These are phyloP conservation scores for Zygogramma bicolorata DNA, from an alignment of 2,888 invertebrate genomes.

Conservation along the genomic window DNA sequence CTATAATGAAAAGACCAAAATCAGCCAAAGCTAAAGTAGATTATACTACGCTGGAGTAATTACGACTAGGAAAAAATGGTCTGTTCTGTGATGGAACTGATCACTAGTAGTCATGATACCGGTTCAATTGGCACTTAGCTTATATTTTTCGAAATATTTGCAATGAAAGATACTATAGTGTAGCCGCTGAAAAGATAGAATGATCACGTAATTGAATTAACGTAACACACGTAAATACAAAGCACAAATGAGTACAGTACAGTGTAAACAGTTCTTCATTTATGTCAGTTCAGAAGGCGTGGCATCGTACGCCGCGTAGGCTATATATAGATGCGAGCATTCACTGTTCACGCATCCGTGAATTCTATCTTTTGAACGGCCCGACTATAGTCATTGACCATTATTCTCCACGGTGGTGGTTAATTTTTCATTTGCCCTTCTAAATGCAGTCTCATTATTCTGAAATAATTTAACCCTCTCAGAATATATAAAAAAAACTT, in stretches of 20 bases:
- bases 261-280: no score
- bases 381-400: neutral
- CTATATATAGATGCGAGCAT: no score
- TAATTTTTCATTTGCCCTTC: neutral
- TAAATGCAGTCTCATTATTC: neutral
- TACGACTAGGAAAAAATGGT: neutral
- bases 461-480: neutral
- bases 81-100: neutral
- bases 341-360: no score
- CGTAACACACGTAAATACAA: no score
- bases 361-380: no score
- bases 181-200: no score
- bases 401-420: neutral
- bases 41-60: conserved; percentile 4
- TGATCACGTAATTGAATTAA: no score
- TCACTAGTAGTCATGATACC: neutral
- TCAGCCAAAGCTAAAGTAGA: neutral
- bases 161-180: neutral
- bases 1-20: neutral
- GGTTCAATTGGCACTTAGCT: neutral
- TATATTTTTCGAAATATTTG: neutral
- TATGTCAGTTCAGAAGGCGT: no score
- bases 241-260: no score
- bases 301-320: no score
- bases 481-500: neutral